Conservation (phyloP, 2,888 invertebrate genomes). For the Cryptocephalus moraei region DNA sequence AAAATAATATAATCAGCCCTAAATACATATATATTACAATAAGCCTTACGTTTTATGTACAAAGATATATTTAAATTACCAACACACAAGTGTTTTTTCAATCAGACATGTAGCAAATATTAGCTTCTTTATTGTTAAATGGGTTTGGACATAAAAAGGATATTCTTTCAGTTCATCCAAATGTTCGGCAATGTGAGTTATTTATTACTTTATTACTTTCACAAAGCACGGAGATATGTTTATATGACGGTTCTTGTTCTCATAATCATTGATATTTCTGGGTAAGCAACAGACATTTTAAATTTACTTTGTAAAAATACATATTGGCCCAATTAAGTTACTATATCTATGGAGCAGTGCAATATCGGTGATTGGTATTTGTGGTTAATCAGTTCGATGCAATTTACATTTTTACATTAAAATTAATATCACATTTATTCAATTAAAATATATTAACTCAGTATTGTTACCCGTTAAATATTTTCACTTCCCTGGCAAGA, state of each 20-base stretch:
- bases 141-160: constrained; percentile 13
- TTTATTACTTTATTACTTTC: neutral
- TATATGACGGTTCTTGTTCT: constrained; percentile 6
- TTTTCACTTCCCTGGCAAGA: too few relatives aligned
- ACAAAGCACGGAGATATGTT: constrained; percentile 9
- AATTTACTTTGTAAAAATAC: neutral
- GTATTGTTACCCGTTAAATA: too few relatives aligned
- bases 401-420: constrained; percentile 2
- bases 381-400: constrained; percentile 1
- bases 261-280: neutral
- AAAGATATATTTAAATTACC: constrained; percentile 15
- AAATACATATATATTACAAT: constrained; percentile 21
- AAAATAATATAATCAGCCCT: constrained; percentile 7
- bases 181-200: neutral
- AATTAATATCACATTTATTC: neutral
- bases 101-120: constrained; percentile 7
- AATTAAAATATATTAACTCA: too few relatives aligned
- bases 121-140: constrained; percentile 9
- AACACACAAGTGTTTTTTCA: constrained; percentile 10
- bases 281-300: neutral
- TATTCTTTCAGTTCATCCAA: constrained; percentile 18
- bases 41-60: constrained; percentile 19
- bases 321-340: neutral
- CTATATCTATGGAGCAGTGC: neutral
- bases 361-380: neutral